Evolutionary conservation across 2,797 vertebrate genomes (phyloP).

Genomic region (Aldrovandia affinis): DNA sequence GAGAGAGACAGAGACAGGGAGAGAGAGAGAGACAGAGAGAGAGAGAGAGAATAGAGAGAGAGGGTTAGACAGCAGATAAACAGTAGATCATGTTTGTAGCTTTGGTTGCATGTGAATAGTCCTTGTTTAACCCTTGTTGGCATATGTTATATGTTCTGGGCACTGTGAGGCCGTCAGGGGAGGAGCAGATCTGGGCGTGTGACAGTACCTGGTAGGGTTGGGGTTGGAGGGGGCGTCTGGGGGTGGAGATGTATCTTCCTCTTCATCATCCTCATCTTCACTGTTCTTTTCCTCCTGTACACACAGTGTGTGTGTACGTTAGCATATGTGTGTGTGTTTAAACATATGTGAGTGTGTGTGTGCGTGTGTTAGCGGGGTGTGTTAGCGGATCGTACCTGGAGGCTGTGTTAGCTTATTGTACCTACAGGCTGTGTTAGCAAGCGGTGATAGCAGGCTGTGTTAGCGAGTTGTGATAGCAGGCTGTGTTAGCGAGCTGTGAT

Average conservation of each 20-base stretch:
- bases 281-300: slow-evolving; percentile 91
- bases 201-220: neutral
- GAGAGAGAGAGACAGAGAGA: too few species aligned
- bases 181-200: neutral
- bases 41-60: too few species aligned
- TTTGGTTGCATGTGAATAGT: too few species aligned
- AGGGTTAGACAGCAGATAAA: too few species aligned
- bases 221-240: slow-evolving; percentile 53
- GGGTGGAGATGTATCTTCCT: slow-evolving; percentile 65
- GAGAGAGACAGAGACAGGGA: too few species aligned
- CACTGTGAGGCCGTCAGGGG: too few species aligned
- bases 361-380: neutral
- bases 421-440: neutral
- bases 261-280: slow-evolving; percentile 83
- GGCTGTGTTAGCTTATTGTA: too few species aligned
- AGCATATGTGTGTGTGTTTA: slow-evolving; percentile 23
- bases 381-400: too few species aligned
- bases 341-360: neutral
- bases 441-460: slow-evolving; percentile 37
- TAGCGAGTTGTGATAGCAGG: too few species aligned
- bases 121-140: too few species aligned
- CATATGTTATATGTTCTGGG: too few species aligned
- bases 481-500: neutral
- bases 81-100: too few species aligned
- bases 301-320: slow-evolving; percentile 31